Evolutionary conservation across 2,888 invertebrate species (phyloP).

Genomic region (Drosophila hamatofila): DNA sequence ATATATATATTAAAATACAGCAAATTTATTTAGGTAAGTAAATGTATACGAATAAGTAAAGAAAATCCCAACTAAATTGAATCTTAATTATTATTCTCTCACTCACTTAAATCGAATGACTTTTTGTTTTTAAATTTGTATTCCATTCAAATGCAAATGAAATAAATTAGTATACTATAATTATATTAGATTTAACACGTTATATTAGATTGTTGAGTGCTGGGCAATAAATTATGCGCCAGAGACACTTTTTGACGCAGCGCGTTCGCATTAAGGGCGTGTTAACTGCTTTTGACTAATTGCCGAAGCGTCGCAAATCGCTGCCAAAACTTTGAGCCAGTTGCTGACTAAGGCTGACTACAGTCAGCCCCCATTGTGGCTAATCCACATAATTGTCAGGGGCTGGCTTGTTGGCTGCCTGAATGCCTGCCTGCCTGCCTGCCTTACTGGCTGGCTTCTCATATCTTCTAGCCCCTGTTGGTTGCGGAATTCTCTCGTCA

Average conservation of each 20-base stretch:
- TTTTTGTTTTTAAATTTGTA: not conserved
- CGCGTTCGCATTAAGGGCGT: conserved; percentile 53
- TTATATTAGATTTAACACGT: conserved; percentile 8
- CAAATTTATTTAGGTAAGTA: too few relatives aligned
- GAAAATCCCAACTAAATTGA: too few relatives aligned
- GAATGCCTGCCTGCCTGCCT: not conserved
- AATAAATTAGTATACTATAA: not conserved
- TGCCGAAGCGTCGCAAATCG: conserved; percentile 58
- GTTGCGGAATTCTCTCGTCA: conserved; percentile 11
- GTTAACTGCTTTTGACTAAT: conserved; percentile 68
- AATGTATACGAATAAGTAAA: too few relatives aligned
- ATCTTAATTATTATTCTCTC: not conserved
- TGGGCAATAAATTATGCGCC: conserved; percentile 43
- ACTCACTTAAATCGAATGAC: not conserved
- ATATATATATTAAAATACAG: too few relatives aligned
- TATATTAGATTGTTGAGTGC: conserved; percentile 28
- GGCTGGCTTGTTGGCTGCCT: conserved; percentile 11
- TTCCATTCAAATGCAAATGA: not conserved
- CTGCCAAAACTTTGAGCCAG: conserved; percentile 53
- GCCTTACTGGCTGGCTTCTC: not conserved
- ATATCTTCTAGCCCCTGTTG: not conserved
- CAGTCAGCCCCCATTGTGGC: conserved; percentile 37
- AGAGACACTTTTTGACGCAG: conserved; percentile 45
- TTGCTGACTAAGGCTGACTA: conserved; percentile 8
- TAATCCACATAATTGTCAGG: conserved; percentile 59